Percentiles rank a stretch among this genome's conserved stretches.
These are phyloP conservation scores for Eupithecia centaureata DNA, from an alignment of 2,888 invertebrate genomes.

Conservation along the genomic window DNA sequence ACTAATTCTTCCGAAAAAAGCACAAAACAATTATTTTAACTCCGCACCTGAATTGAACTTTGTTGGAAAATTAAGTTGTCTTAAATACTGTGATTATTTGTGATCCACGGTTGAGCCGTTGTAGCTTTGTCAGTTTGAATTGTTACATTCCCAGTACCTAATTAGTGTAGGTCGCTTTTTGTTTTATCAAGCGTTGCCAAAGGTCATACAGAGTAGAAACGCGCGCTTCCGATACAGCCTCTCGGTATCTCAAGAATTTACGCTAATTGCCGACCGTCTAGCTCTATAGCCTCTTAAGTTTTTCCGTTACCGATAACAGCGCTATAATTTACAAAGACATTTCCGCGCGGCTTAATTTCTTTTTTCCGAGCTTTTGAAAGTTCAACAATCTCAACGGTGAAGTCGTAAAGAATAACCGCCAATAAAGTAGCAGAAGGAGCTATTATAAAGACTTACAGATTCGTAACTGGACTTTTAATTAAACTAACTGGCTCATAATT, in stretches of 20 bases:
- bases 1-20: neutral
- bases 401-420: slow-evolving; percentile 20
- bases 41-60: no score
- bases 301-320: slow-evolving; percentile 6
- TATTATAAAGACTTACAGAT: slow-evolving; percentile 17
- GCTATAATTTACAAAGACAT: slow-evolving; percentile 11
- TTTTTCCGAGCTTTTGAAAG: slow-evolving; percentile 18
- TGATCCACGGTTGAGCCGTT: neutral
- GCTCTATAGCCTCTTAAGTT: slow-evolving; percentile 11
- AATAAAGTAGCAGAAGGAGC: slow-evolving; percentile 19
- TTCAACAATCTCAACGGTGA: slow-evolving; percentile 25
- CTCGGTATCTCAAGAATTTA: slow-evolving; percentile 18
- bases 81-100: neutral
- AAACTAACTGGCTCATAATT: slow-evolving; percentile 22
- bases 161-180: slow-evolving; percentile 29
- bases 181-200: slow-evolving; percentile 35
- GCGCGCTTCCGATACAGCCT: slow-evolving; percentile 30
- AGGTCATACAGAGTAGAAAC: slow-evolving; percentile 31
- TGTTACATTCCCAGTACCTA: slow-evolving; percentile 17
- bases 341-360: slow-evolving; percentile 3
- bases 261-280: slow-evolving; percentile 9
- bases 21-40: no score
- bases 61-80: neutral
- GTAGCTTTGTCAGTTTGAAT: slow-evolving; percentile 20
- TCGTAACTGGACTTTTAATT: slow-evolving; percentile 31